Percentiles rank a stretch among this genome's conserved stretches.
Conservation (phyloP, 2,888 invertebrate genomes). For the Andrena fulva region DNA sequence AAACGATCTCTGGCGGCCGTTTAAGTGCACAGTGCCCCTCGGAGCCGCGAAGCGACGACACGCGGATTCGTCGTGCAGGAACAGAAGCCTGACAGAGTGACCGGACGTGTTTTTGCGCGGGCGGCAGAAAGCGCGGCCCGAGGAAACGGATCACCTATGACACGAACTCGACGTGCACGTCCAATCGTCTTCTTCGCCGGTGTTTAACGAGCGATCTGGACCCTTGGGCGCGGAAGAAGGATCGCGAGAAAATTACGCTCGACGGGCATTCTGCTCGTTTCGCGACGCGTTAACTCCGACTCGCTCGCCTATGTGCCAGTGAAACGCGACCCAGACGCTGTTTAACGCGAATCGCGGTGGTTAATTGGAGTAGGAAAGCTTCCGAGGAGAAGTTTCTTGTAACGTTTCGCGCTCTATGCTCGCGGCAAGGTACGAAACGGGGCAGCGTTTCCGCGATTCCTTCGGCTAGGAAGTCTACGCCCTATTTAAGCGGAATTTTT, state of each 20-base stretch:
- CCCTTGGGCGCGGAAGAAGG: background rate
- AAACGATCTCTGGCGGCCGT: constrained; percentile 18
- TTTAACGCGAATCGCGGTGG: constrained; percentile 20
- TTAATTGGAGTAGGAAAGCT: constrained; percentile 32
- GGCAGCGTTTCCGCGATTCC: background rate
- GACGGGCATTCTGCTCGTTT: background rate
- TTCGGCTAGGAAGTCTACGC: background rate
- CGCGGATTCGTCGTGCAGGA: constrained; percentile 4
- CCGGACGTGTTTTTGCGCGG: constrained; percentile 50
- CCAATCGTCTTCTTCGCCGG: background rate
- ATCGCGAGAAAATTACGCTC: constrained; percentile 27
- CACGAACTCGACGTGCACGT: constrained; percentile 3
- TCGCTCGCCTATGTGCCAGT: background rate
- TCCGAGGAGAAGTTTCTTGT: constrained; percentile 25
- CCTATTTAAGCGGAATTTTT: background rate
- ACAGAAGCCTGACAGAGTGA: constrained; percentile 26
- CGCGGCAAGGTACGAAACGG: background rate
- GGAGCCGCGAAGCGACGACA: constrained; percentile 18
- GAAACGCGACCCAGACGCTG: background rate
- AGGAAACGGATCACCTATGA: constrained; percentile 53
- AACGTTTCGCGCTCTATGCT: background rate
- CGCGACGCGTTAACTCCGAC: constrained; percentile 3
- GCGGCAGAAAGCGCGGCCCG: constrained; percentile 36
- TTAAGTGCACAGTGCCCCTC: constrained; percentile 30
- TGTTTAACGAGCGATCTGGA: constrained; percentile 15